Conservation (phyloP, 2,888 invertebrate species). For the Drosophila koepferae region DNA sequence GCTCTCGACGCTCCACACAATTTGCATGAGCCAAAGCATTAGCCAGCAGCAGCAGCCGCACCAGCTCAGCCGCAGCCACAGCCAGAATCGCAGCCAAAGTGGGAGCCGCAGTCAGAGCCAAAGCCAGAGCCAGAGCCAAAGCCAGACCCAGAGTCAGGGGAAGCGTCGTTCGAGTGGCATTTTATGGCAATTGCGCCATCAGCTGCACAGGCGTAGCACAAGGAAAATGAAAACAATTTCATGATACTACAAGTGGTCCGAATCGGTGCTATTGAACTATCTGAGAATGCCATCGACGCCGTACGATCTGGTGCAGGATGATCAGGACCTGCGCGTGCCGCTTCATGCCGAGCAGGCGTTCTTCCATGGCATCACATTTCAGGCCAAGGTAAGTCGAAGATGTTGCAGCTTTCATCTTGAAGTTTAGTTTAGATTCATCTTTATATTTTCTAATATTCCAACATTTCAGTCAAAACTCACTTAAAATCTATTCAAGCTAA, state of each 20-base stretch:
- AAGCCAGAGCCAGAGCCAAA: conserved; percentile 12
- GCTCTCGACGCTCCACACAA: conserved; percentile 51
- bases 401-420: no score
- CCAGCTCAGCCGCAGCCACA: conserved; percentile 70
- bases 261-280: conserved; percentile 85
- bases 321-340: conserved; percentile 98
- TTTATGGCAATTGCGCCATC: conserved; percentile 84
- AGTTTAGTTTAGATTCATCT: neutral
- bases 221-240: conserved; percentile 85
- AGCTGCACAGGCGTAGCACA: conserved; percentile 84
- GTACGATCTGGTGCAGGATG: conserved; percentile 98
- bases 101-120: conserved; percentile 4
- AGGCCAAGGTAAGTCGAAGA: conserved; percentile 93
- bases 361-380: conserved; percentile 96
- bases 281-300: conserved; percentile 93
- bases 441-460: neutral
- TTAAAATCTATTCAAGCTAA: neutral
- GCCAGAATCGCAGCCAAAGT: conserved; percentile 57
- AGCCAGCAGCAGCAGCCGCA: conserved; percentile 40
- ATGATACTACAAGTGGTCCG: conserved; percentile 86
- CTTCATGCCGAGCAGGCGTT: conserved; percentile 98
- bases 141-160: conserved; percentile 19
- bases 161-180: conserved; percentile 74
- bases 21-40: conserved; percentile 84
- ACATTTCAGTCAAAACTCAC: neutral